phyloP scores from a whole-genome alignment of 2,888 invertebrate genomes.

The Drosophila engyochracea region DNA sequence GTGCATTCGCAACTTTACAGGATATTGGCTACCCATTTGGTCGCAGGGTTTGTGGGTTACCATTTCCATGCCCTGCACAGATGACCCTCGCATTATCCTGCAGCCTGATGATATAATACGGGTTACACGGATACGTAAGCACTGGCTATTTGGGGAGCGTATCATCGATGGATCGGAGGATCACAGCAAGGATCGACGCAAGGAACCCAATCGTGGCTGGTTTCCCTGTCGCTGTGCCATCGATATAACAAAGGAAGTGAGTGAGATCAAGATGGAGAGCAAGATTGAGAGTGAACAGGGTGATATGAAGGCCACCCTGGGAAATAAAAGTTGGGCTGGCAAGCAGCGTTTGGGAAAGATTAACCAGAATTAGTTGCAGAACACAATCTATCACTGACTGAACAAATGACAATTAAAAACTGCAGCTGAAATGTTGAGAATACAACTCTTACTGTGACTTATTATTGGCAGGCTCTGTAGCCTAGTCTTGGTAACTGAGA shows the following conservation, averaged over 20 bases:
- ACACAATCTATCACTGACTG: background rate
- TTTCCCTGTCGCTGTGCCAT: constrained; percentile 93
- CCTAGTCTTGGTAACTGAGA: background rate
- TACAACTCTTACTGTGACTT: background rate
- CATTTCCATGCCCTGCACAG: constrained; percentile 91
- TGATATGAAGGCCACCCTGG: background rate
- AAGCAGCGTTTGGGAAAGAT: background rate
- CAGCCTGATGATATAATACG: constrained; percentile 89
- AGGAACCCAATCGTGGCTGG: constrained; percentile 90
- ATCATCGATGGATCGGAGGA: constrained; percentile 28
- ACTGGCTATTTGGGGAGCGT: constrained; percentile 95
- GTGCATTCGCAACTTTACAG: constrained; percentile 88
- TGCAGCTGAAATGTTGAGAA: background rate
- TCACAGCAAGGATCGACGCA: constrained; percentile 11
- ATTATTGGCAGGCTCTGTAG: background rate
- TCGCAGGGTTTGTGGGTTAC: constrained; percentile 89
- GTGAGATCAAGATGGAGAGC: background rate
- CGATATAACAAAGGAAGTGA: constrained; percentile 85
- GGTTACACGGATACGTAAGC: constrained; percentile 93
- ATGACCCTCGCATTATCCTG: constrained; percentile 93
- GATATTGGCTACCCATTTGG: constrained; percentile 91
- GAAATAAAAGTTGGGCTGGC: background rate
- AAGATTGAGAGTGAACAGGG: background rate
- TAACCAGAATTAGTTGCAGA: background rate
- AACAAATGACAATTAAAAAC: background rate